Evolutionary conservation across 2,113 vertebrate genomes (phyloP), one percentile per base, ranked within the genome.

Genomic region (Gopherus flavomarginatus): DNA sequence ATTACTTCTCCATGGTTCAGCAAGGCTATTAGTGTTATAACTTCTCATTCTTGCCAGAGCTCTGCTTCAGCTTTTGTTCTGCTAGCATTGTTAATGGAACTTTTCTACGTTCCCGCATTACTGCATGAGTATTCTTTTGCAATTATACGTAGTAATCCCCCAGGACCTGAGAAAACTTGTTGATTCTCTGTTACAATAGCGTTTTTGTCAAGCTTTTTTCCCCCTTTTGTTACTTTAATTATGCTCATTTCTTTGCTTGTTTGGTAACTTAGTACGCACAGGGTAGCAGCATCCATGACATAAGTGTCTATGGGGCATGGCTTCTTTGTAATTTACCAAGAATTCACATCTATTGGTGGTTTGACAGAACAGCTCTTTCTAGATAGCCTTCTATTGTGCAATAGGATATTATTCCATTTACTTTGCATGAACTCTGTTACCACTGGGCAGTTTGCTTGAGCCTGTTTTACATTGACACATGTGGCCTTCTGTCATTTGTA

Each of bases 401-500:
- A 95, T 3, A 52, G 35, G 86, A 90, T 97, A 94, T 95, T 62
- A 92, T 84, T 94, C 87, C 94, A 86, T 95, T 97, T 97, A 90
- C 57, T 97, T 95, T 97, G 95, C 1, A 44, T 95, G 91, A 97
- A 95, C 91, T 92, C 95, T 94, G 87, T 62, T 97, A 97, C 86
- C 77, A 83, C 52, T 84, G 53, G 88, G 19, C 87, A 90, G 49
- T 95, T 87, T 95, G 91, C 95, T 95, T 96, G 90, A 2, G 1
- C 87, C 96, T 97, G 80, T 97, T 97, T 97, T 97, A 96, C 97
- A 97, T 96, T 88, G 92, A 81, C 92, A 98, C 84, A 92, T 94
- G 72, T 90, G 94, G 97, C 96, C 62, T 82, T 90, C 87, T 96
- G 82, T 95, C 75, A 95, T 89, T 96, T 89, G 96, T 83, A 96